Conservation (phyloP, 2,113 vertebrate species). For the Mola mola region DNA sequence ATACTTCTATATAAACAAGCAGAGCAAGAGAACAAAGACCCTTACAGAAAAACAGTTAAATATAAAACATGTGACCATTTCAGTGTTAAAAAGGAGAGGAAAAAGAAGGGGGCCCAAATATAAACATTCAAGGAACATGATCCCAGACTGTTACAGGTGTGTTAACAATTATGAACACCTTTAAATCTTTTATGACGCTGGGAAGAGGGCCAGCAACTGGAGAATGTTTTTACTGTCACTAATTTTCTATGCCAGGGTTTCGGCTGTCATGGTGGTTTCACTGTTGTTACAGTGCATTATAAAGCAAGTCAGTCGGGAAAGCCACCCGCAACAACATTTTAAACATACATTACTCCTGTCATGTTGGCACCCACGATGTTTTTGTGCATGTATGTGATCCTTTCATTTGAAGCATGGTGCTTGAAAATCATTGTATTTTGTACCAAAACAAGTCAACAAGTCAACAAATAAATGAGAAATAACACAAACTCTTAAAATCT, state of each 20-base stretch:
- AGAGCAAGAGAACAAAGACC: conserved; percentile 19
- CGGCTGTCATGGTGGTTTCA: conserved; percentile 48
- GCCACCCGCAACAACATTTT: conserved; percentile 45
- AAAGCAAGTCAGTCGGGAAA: conserved; percentile 27
- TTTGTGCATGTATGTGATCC: too few relatives aligned
- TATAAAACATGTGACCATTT: conserved; percentile 73
- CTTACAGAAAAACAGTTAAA: conserved; percentile 64
- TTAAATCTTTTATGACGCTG: conserved; percentile 74
- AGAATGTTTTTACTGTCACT: conserved; percentile 74
- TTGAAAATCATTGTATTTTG: too few relatives aligned
- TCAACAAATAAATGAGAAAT: too few relatives aligned
- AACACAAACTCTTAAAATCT: too few relatives aligned
- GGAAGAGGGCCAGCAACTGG: conserved; percentile 69
- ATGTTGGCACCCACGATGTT: too few relatives aligned
- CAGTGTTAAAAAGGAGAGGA: conserved; percentile 52
- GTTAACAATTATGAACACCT: conserved; percentile 82
- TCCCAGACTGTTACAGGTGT: conserved; percentile 79
- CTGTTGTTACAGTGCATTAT: conserved; percentile 35
- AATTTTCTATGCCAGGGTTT: conserved; percentile 64
- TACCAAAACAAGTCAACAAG: too few relatives aligned
- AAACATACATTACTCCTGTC: conserved; percentile 4
- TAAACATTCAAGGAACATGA: conserved; percentile 72
- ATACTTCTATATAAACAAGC: conserved; percentile 40
- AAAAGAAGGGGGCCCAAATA: conserved; percentile 60
- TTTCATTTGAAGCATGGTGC: too few relatives aligned